A percentile compares a stretch with the other conserved stretches of the same genome.
Evolutionary conservation across 2,113 vertebrate genomes (phyloP).

Genomic region (Erythrocebus patas): DNA sequence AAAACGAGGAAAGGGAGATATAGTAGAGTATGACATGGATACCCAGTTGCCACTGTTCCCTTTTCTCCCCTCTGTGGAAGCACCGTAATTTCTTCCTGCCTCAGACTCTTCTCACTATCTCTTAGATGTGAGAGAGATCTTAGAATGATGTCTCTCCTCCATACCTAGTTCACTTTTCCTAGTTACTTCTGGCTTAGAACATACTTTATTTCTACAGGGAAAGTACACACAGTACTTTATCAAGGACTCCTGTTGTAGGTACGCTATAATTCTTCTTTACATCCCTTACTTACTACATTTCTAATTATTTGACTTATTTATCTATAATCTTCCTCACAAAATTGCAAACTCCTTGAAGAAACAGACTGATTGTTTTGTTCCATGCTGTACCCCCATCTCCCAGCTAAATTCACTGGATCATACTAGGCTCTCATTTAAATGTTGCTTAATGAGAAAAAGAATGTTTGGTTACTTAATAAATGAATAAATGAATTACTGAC

Average conservation of each 20-base stretch:
- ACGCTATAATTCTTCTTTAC: background rate
- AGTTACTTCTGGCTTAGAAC: background rate
- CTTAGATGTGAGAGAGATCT: background rate
- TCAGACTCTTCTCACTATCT: background rate
- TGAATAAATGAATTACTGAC: background rate
- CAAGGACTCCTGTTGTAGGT: background rate
- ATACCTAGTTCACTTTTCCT: background rate
- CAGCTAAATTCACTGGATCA: background rate
- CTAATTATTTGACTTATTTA: background rate
- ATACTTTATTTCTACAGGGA: background rate
- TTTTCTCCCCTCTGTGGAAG: accelerated
- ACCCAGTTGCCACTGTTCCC: background rate
- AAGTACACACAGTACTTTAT: background rate
- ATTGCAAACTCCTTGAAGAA: background rate
- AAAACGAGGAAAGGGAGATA: background rate
- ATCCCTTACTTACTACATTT: background rate
- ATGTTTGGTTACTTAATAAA: background rate
- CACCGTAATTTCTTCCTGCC: background rate
- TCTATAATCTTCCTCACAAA: background rate
- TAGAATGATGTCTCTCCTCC: accelerated
- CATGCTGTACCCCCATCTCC: background rate
- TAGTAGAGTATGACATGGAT: accelerated
- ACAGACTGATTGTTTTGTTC: background rate
- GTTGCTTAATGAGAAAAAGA: background rate
- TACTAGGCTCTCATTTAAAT: background rate